Base-by-base conservation (phyloP, 2,888 invertebrate species). In the Griposia aprilina region DNA sequence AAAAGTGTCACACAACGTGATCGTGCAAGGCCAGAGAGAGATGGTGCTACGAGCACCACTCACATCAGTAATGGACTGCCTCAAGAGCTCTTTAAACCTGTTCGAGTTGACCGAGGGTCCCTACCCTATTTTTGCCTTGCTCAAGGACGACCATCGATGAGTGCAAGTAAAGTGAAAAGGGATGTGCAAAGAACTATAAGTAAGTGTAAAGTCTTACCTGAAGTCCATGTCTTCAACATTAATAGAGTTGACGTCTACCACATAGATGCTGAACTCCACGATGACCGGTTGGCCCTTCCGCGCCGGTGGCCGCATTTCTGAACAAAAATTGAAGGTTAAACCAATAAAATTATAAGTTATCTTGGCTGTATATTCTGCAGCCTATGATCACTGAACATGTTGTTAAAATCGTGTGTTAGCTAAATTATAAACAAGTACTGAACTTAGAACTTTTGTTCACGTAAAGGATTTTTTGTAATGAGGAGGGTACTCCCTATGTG, bases 171-270 rank as follows among this genome's bases (percentile, higher is more conserved):
- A 41, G 41, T 41, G 41, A 41, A 41, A 41, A 41, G 41, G 41
- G 30, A 36, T 36, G n/a, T 57, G 23, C 1, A 23, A 55, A 52
- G 30, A 36, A 36, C 30, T 36, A 41, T 41, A 23, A n/a, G 23
- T 55, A n/a, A 4, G n/a, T 11, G 2, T 41, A 6, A 6, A 15
- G 23, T 30, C 74, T 96, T 96, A 98, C 98, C 98, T 97, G 95
- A 98, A 98, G 94, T 98, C 98, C 98, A 98, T 98, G 91, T 98
- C 98, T 95, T 98, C 98, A 82, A 98, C 98, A 92, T 98, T 98
- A 87, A 98, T 98, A 41, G 98, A 98, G 94, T 98, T 98, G 82
- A 98, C 98, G 93, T 98, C 98, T 84, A 98, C 98, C 60, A 98
- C 98, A 93, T 98, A 98, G 92, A 98, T 98, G 91, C 98, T 98